Percentiles rank a stretch among this genome's conserved stretches.
Conservation (phyloP, 1,140 invertebrate genomes). For the Listronotus bonariensis region DNA sequence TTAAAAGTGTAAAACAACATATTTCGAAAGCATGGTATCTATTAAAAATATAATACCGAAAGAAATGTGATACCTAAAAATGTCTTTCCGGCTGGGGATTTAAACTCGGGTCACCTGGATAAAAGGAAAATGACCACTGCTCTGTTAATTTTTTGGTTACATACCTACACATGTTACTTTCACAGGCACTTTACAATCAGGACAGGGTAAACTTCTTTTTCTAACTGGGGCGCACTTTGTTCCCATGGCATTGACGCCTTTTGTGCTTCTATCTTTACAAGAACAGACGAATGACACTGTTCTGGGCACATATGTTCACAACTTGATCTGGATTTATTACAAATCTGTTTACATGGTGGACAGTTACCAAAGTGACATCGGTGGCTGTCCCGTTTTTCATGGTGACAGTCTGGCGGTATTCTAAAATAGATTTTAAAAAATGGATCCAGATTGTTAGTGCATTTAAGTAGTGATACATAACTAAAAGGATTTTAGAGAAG, state of each 20-base stretch:
- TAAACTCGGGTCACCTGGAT: no score
- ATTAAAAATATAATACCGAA: no score
- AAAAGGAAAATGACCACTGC: no score
- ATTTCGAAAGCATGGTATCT: no score
- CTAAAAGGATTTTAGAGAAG: no score
- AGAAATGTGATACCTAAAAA: no score
- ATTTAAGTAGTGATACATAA: no score
- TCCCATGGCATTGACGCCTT: slow-evolving; percentile 80
- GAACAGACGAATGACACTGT: slow-evolving; percentile 80
- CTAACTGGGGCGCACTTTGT: slow-evolving; percentile 60
- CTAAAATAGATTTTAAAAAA: no score
- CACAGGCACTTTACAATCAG: slow-evolving; percentile 72
- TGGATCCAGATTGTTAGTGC: no score
- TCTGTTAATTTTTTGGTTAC: no score
- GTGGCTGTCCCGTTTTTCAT: slow-evolving; percentile 72
- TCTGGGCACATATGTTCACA: slow-evolving; percentile 80
- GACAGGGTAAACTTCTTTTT: slow-evolving; percentile 70
- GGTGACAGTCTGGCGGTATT: slow-evolving; percentile 77
- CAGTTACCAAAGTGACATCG: slow-evolving; percentile 87
- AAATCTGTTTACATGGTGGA: slow-evolving; percentile 79
- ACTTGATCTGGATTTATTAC: slow-evolving; percentile 62
- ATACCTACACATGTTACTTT: slow-evolving; percentile 68
- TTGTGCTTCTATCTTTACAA: slow-evolving; percentile 66
- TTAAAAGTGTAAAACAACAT: no score
- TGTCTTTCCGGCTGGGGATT: no score